These are phyloP conservation scores for Macquaria ambigua DNA, from an alignment of 2,113 vertebrate genomes.

Conservation along the genomic window DNA sequence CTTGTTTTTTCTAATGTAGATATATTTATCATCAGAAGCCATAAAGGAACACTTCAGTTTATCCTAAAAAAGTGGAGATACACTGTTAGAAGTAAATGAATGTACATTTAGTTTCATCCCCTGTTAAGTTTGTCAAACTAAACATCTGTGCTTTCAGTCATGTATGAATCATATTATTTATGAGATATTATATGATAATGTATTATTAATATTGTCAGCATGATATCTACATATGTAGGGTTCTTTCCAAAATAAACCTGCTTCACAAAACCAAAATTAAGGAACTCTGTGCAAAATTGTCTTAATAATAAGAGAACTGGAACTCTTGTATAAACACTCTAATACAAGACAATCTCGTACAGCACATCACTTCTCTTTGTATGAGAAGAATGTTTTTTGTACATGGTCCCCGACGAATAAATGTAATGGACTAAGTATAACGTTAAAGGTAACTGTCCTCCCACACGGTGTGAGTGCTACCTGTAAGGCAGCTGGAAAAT, in stretches of 20 bases:
- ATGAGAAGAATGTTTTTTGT: background rate
- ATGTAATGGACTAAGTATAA: background rate
- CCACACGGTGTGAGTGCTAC: conserved; percentile 45
- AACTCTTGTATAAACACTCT: background rate
- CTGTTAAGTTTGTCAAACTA: background rate
- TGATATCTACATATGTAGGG: background rate
- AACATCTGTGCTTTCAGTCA: background rate
- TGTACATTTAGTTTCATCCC: background rate
- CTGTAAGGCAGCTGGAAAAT: conserved; percentile 75
- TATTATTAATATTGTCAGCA: background rate
- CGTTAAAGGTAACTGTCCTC: background rate
- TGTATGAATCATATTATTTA: too few species aligned
- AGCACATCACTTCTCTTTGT: background rate
- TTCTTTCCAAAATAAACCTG: background rate
- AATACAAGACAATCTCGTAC: background rate
- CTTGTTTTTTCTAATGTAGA: background rate
- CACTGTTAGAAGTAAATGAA: background rate
- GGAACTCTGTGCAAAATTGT: background rate
- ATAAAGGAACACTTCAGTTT: background rate
- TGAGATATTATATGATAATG: background rate
- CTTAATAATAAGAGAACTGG: background rate
- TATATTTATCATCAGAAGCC: background rate
- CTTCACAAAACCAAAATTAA: background rate
- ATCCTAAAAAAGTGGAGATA: background rate
- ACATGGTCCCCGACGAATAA: background rate